Base-by-base conservation (phyloP, 1,140 invertebrate species). In the Muscidifurax raptorellus region DNA sequence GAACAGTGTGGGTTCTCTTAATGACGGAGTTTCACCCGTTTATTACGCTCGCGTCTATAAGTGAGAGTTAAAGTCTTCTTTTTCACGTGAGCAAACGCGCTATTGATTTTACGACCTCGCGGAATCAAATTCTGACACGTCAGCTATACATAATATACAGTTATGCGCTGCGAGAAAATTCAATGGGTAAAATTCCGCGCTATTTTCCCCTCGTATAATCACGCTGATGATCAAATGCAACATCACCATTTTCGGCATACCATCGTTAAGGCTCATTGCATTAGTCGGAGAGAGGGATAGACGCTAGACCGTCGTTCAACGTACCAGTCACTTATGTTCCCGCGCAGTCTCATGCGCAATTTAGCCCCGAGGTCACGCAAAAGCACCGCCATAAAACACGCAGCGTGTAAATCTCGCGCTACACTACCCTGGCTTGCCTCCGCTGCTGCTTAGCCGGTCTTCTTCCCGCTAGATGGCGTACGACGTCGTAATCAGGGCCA, bases 331-430 rank as follows among this genome's bases (percentile, higher is more conserved):
- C 1, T 80, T 69, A 28, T 32, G 15, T 9, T 72, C 84, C 82
- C 77, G 72, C 77, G 79, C 66, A 40, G 36, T 40, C 82, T 74
- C 74, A 78, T 82, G 64, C 71, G 84, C 74, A 79, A 86, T 88
- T 89, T 88, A 85, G 88, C 82, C 84, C 32, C 30, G 84, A 85
- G 87, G 88, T 92, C 90, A 91, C 88, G 90, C 91, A 87, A 91
- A 86, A 86, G 72, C 85, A 81, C 86, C 86, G 87, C 86, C 87
- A 76, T 86, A 85, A 84, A 64, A 85, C 88, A 89, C 88, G 87
- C 89, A 76, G 89, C 77, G 40, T 71, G 72, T 83, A 85, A 84
- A 85, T 86, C 85, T 83, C 52, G 6, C 64, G 36, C 36, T 9
- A 9, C 30, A 13, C n/a, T 71, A 22, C 52, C 36, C 76, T 76